A percentile compares a stretch with the other conserved stretches of the same genome.
Conservation (phyloP, 2,888 invertebrate genomes). For the Sialis fuliginosa region DNA sequence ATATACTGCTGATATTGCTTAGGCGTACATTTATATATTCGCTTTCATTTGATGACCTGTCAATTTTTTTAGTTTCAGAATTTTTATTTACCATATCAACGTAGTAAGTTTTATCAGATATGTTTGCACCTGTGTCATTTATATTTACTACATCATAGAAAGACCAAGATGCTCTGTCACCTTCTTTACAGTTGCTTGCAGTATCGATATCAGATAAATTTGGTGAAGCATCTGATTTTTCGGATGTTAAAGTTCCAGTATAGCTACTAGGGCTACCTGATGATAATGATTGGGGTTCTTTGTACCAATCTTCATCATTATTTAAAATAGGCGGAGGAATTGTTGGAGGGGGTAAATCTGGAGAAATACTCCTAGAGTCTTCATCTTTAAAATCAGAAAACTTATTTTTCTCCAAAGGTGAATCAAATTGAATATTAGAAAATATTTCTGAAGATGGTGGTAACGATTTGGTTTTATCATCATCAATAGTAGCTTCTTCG, state of each 20-base stretch:
- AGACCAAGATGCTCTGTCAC: slow-evolving; percentile 22
- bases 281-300: slow-evolving; percentile 28
- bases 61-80: slow-evolving; percentile 5
- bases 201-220: slow-evolving; percentile 15
- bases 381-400: slow-evolving; percentile 19
- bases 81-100: no score
- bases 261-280: slow-evolving; percentile 21
- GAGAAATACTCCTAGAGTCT: slow-evolving; percentile 10
- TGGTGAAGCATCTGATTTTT: slow-evolving; percentile 5
- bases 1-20: slow-evolving; percentile 11
- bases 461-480: slow-evolving; percentile 13
- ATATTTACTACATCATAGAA: slow-evolving; percentile 24
- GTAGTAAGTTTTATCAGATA: no score
- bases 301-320: slow-evolving; percentile 35
- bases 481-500: slow-evolving; percentile 9
- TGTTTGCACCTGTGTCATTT: no score
- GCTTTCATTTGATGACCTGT: slow-evolving; percentile 12
- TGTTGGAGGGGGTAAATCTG: slow-evolving; percentile 32
- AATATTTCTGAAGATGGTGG: slow-evolving; percentile 28
- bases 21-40: slow-evolving; percentile 7
- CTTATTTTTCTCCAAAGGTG: slow-evolving; percentile 31
- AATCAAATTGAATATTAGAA: slow-evolving; percentile 44
- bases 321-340: slow-evolving; percentile 37
- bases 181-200: slow-evolving; percentile 17
- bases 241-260: slow-evolving; percentile 19